A percentile compares a stretch with the other conserved stretches of the same genome.
phyloP scores from a whole-genome alignment of 2,888 invertebrate species.

The Brenthis daphne region DNA sequence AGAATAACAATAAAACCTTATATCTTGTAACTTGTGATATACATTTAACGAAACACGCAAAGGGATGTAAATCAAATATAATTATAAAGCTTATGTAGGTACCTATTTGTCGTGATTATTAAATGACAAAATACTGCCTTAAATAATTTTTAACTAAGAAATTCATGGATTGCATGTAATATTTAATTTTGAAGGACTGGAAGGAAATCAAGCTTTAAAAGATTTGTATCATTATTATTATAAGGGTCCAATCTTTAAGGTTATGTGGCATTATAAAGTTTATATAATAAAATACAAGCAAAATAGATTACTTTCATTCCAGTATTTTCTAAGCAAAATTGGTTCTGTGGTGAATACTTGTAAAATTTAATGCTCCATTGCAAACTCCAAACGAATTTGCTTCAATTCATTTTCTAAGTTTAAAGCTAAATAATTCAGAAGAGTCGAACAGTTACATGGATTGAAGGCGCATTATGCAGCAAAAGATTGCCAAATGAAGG shows the following conservation, averaged over 20 bases:
- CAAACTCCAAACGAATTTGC: slow-evolving; percentile 2
- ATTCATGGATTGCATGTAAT: too few species aligned
- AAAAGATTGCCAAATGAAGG: slow-evolving; percentile 70
- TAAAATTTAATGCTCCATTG: slow-evolving; percentile 10
- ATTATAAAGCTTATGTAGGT: too few species aligned
- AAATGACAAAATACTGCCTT: too few species aligned
- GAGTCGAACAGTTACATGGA: slow-evolving; percentile 53
- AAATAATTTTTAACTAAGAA: too few species aligned
- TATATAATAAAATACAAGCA: too few species aligned
- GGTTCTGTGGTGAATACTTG: background rate
- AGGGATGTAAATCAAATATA: background rate
- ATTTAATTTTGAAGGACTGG: too few species aligned
- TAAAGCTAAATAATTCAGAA: slow-evolving; percentile 25
- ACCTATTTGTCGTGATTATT: too few species aligned
- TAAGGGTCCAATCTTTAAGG: too few species aligned
- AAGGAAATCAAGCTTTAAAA: too few species aligned
- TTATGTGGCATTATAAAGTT: too few species aligned
- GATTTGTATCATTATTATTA: too few species aligned
- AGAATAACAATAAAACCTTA: slow-evolving; percentile 1
- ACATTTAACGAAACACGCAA: background rate
- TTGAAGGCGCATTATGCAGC: slow-evolving; percentile 62
- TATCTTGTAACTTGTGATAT: background rate
- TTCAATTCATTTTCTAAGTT: slow-evolving; percentile 20
- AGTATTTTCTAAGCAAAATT: background rate
- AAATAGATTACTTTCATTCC: background rate